These are phyloP conservation scores for Peromyscus melanophrys DNA, from an alignment of 2,797 vertebrate species.

Conservation along the genomic window DNA sequence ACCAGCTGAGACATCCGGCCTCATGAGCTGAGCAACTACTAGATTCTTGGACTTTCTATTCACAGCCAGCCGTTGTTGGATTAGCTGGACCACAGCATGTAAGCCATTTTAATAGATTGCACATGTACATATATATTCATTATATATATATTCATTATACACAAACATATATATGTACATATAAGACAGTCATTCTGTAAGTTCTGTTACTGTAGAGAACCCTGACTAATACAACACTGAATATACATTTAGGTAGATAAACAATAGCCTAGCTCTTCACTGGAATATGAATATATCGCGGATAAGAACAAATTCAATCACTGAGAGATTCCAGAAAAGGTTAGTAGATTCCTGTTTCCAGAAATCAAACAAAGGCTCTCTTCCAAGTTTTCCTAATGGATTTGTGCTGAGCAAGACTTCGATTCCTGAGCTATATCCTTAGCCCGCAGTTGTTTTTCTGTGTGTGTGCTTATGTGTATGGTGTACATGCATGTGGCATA, in stretches of 20 bases:
- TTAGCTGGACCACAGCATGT: background rate
- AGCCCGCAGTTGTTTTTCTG: background rate
- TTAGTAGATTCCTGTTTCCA: background rate
- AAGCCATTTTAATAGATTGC: background rate
- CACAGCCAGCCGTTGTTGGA: background rate
- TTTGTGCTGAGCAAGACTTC: background rate
- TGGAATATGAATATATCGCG: background rate
- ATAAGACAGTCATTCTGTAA: background rate
- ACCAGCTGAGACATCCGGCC: too few relatives aligned
- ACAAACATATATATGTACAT: too few relatives aligned
- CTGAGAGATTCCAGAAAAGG: background rate
- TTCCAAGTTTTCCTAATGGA: background rate
- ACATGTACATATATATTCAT: too few relatives aligned
- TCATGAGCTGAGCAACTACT: too few relatives aligned
- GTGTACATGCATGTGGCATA: background rate
- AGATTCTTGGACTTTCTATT: background rate
- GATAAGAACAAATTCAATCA: background rate
- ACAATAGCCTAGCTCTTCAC: background rate
- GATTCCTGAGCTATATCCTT: too few relatives aligned
- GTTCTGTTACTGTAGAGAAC: background rate
- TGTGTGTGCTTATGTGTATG: background rate
- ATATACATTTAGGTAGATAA: background rate
- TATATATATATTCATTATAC: too few relatives aligned
- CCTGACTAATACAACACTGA: background rate
- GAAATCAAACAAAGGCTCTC: conserved; percentile 12